phyloP scores from a whole-genome alignment of 2,888 invertebrate genomes.

The Lomographa bimaculata region DNA sequence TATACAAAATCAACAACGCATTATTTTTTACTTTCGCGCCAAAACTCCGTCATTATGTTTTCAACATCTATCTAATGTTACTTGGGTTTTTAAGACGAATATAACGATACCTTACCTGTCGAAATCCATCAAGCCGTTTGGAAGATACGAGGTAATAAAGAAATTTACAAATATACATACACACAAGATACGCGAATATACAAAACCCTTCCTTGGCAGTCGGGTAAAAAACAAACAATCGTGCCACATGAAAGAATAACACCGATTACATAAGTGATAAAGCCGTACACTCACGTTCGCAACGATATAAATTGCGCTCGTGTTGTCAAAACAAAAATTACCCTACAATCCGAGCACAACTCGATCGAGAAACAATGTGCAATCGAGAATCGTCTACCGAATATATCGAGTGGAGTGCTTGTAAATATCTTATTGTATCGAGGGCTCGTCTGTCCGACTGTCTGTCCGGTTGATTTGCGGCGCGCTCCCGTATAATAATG shows the following conservation, averaged over 20 bases:
- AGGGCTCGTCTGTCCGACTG: conserved; percentile 63
- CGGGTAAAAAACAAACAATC: too few species aligned
- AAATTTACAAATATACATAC: too few species aligned
- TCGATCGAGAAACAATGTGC: conserved; percentile 42
- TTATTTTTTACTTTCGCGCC: too few species aligned
- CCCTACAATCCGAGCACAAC: conserved; percentile 42
- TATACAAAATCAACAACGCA: too few species aligned
- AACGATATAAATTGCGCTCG: conserved; percentile 38
- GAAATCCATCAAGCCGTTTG: too few species aligned
- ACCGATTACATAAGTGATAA: conserved; percentile 16
- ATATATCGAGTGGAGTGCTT: conserved; percentile 46
- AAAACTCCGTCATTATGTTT: too few species aligned
- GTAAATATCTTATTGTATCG: conserved; percentile 73
- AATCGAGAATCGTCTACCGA: conserved; percentile 42
- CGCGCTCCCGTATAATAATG: conserved; percentile 71
- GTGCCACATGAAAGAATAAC: conserved; percentile 10
- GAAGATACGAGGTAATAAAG: too few species aligned
- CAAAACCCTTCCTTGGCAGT: too few species aligned
- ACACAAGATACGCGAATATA: too few species aligned
- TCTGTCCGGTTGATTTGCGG: conserved; percentile 66
- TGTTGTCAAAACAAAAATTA: conserved; percentile 54
- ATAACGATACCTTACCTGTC: too few species aligned
- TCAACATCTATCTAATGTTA: too few species aligned
- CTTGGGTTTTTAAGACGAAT: too few species aligned
- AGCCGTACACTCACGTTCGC: conserved; percentile 19